Base-by-base conservation (phyloP, 1,140 invertebrate genomes). In the Bombyx mandarina region DNA sequence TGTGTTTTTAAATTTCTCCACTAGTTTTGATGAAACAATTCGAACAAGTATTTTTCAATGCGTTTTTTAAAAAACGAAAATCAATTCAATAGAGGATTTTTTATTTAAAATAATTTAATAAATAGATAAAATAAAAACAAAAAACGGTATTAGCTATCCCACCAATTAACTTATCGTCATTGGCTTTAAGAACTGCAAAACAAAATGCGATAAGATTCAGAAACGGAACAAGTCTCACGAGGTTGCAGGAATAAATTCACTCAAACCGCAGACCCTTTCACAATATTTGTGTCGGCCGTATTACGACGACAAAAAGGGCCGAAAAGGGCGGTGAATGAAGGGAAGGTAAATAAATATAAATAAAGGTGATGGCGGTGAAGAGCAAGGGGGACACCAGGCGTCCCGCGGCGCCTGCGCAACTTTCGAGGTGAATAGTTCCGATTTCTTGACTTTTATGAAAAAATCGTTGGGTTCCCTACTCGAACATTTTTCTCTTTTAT, bases 311-410 rank as follows among this genome's bases (percentile, higher is more conserved):
- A 82, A 87, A 85, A 86, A 87, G 85, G 83, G 77, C 78, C 83
- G 82, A 80, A 85, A 83, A 86, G 83, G 83, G 83, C 83, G 82
- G 77, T 85, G 82, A 87, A 85, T 84, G 83, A 85, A 86, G 80
- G 82, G 82, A 85, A 87, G 83, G 80, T 85, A 87, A 87, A 87
- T 87, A 87, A 87, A 83, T 85, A 86, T 85, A 86, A 86, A 85
- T 87, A 87, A 87, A 83, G 79, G 77, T 79, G 73, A 81, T 73
- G 77, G 76, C 65, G 71, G 67, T 50, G 69, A 58, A 71, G 53
- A 67, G 67, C 45, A 63, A 61, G 77, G 67, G 66, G 71, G 56
- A 58, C 54, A 56, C 63, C 46, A 52, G 69, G 68, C 67, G 58
- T 73, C 79, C 82, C 70, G 78, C 79, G 79, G 81, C 83, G 83